Evolutionary conservation across 2,888 invertebrate species (phyloP).

Genomic region (Spilosoma lubricipeda): DNA sequence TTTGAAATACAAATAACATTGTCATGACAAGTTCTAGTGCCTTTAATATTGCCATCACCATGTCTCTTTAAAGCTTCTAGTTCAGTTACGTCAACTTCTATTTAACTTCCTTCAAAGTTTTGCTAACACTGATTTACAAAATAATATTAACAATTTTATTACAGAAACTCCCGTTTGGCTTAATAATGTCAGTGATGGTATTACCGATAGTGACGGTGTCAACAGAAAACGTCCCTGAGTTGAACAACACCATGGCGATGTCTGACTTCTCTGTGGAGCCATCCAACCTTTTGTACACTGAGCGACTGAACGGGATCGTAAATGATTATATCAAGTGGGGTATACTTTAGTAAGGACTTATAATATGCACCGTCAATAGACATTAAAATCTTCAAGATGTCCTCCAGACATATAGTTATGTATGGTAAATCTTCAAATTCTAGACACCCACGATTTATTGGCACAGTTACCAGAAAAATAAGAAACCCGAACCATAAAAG

Average conservation of each 20-base stretch:
- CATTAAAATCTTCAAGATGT: too few species aligned
- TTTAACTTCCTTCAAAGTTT: not conserved
- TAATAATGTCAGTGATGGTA: constrained; percentile 31
- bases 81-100: too few species aligned
- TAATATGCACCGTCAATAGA: too few species aligned
- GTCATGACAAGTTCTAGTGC: not conserved
- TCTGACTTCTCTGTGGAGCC: not conserved
- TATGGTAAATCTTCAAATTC: too few species aligned
- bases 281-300: not conserved
- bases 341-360: not conserved
- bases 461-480: too few species aligned
- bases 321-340: constrained; percentile 1
- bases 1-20: too few species aligned
- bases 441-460: too few species aligned
- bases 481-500: too few species aligned
- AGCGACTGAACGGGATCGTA: not conserved
- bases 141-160: not conserved
- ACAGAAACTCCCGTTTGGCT: constrained; percentile 38
- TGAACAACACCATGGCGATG: not conserved
- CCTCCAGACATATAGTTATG: too few species aligned
- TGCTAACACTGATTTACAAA: not conserved
- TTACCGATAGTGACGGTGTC: not conserved
- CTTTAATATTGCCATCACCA: too few species aligned
- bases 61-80: too few species aligned
- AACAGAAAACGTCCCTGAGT: not conserved